A percentile compares a stretch with the other conserved stretches of the same genome.
Conservation (phyloP, 2,113 vertebrate genomes). For the Suncus etruscus region DNA sequence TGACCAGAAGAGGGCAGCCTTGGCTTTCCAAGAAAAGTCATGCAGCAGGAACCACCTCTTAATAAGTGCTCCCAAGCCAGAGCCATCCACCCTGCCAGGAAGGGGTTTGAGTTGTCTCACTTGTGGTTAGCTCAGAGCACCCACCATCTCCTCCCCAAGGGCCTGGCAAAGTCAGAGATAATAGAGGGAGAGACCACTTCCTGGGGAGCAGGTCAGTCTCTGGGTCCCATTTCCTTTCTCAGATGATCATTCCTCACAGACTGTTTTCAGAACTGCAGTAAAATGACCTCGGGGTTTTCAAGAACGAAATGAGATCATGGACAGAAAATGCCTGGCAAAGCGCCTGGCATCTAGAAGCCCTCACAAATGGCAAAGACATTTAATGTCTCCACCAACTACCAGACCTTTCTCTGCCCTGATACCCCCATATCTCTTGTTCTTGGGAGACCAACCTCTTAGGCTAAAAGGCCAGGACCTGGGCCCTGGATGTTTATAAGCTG, state of each 20-base stretch:
- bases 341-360: not conserved
- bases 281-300: not conserved
- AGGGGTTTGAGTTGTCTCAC: not conserved
- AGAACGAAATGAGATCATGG: constrained; percentile 68
- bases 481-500: constrained; percentile 15
- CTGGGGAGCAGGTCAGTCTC: not conserved
- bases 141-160: too few relatives aligned
- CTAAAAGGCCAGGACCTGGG: not conserved
- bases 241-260: not conserved
- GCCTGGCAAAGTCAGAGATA: not conserved
- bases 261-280: not conserved
- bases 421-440: not conserved
- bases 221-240: not conserved
- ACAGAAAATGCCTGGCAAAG: constrained; percentile 47
- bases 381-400: not conserved
- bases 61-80: not conserved
- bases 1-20: constrained; percentile 75
- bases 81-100: fast-evolving
- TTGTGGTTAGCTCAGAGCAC: not conserved
- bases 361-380: not conserved
- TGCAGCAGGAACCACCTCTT: not conserved
- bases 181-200: not conserved
- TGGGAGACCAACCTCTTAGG: not conserved
- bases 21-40: constrained; percentile 34
- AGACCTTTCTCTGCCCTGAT: not conserved